Base-by-base conservation (phyloP, 2,888 invertebrate genomes). In the Ophioninae sp. region DNA sequence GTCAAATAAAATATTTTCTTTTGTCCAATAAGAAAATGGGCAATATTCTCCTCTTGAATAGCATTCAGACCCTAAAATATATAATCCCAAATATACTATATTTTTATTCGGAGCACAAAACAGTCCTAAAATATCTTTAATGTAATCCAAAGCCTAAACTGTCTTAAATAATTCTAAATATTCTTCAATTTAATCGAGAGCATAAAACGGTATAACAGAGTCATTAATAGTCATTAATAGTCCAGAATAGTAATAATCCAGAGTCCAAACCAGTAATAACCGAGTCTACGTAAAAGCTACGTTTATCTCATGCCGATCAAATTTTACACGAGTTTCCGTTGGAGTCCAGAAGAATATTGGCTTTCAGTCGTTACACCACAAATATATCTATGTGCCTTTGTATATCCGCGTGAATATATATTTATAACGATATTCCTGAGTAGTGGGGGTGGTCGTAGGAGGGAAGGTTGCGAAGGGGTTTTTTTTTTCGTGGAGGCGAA, bases 351-450 rank as follows among this genome's bases (percentile, higher is more conserved):
- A 62, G 70, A 65, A 78, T 81, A 84, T 81, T 84, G 81, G 68
- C 64, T 65, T 59, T 64, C 73, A 50, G 67, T 79, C 75, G 79
- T 77, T 64, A 61, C 57, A 69, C 68, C 62, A 44, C 56, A 67
- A 57, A 73, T 78, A 73, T 78, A 79, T 77, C 44, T 67, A 56
- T 41, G n/a, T 39, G 59, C 75, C 56, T 20, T 74, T 59, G 72
- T 64, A 57, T 74, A 70, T 80, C 37, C 64, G n/a, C 13, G 70
- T 79, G 85, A 79, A 81, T 78, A 81, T 84, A 81, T 84, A 84
- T 84, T 84, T 75, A 84, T 81, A 84, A 84, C 81, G 83, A 72
- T 85, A 79, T 79, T 74, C 76, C 82, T 73, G 64, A 59, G 67
- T 56, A 65, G 76, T 2, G 80, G 68, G 62, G 41, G 59, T 59